Evolutionary conservation across 1,140 invertebrate species (phyloP).

Genomic region (Gonatopus flavifemur): DNA sequence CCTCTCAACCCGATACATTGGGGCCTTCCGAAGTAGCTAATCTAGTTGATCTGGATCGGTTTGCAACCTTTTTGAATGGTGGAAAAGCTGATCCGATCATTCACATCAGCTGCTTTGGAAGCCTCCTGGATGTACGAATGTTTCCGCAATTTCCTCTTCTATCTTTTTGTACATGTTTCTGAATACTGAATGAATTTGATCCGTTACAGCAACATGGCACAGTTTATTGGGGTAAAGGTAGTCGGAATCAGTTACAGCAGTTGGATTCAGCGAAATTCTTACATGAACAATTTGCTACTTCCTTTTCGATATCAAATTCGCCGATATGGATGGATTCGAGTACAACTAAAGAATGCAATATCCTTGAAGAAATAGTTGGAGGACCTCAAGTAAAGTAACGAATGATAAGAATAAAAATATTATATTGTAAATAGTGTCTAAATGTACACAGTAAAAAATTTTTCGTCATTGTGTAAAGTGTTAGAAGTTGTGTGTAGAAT

Average conservation of each 20-base stretch:
- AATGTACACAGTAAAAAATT: too few relatives aligned
- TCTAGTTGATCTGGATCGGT: too few relatives aligned
- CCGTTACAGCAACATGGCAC: slow-evolving; percentile 89
- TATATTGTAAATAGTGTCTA: neutral
- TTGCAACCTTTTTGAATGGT: too few relatives aligned
- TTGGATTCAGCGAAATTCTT: slow-evolving; percentile 77
- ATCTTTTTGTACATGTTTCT: neutral
- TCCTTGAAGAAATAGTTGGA: slow-evolving; percentile 79
- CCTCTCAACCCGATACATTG: too few relatives aligned
- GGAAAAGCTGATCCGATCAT: too few relatives aligned
- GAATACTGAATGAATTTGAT: slow-evolving; percentile 5
- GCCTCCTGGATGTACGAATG: neutral
- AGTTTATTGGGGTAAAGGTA: slow-evolving; percentile 87
- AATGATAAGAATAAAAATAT: neutral
- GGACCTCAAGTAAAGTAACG: slow-evolving; percentile 73
- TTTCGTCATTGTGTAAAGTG: too few relatives aligned
- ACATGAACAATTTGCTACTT: slow-evolving; percentile 77
- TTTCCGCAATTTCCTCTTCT: slow-evolving; percentile 1
- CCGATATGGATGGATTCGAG: slow-evolving; percentile 98
- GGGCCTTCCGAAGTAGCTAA: too few relatives aligned
- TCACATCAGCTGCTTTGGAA: too few relatives aligned
- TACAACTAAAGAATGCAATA: slow-evolving; percentile 76
- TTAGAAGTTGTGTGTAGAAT: too few relatives aligned
- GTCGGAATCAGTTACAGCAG: slow-evolving; percentile 64
- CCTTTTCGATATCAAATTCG: slow-evolving; percentile 79